Evolutionary conservation across 2,797 vertebrate species (phyloP), one percentile per base, ranked within the genome.

Genomic region (Sebastes oblongus): DNA sequence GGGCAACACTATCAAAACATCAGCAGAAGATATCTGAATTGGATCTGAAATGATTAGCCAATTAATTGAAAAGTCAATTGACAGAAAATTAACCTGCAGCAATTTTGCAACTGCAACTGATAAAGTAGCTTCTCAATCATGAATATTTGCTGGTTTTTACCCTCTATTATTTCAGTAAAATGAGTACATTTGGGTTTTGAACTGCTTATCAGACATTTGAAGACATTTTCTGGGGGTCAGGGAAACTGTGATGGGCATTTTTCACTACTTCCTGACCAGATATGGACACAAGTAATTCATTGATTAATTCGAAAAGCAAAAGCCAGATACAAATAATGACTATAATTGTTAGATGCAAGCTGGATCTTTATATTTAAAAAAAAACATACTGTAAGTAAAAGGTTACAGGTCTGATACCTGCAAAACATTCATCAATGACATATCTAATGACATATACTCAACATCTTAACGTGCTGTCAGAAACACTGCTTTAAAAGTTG

Each of bases 391-490:
- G 25, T n/a, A 56, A 70, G 61, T 39, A 61, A 62, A 46, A 71
- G 72, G 71, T 70, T 70, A 60, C 20, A 75, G 64, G 66, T 80
- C 56, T 78, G 34, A 81, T 56, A 65, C 36, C 66, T 54, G 36
- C 22, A 75, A 58, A 55, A 14, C 36, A 71, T 80, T 22, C 5
- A 59, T 83, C 60, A 46, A 20, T 54, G 12, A 22, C 39, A 39
- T 10, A 20, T 34, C 36, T 60, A 60, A 39, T 39, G 36, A 39
- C 36, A 39, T 39, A 14, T 30, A 22, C 20, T 27, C 3, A 6
- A 1, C 8, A 54, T 59, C 9, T 18, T 1, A 18, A 30, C 9
- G 13, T 65, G n/a, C 11, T 12, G 42, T 52, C 42, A 29, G 25
- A 50, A 50, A 29, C 65, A n/a, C 29, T 12, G 9, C 18, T 55